Conservation (phyloP, 1,140 invertebrate genomes). For the Drosophila ogumai region DNA sequence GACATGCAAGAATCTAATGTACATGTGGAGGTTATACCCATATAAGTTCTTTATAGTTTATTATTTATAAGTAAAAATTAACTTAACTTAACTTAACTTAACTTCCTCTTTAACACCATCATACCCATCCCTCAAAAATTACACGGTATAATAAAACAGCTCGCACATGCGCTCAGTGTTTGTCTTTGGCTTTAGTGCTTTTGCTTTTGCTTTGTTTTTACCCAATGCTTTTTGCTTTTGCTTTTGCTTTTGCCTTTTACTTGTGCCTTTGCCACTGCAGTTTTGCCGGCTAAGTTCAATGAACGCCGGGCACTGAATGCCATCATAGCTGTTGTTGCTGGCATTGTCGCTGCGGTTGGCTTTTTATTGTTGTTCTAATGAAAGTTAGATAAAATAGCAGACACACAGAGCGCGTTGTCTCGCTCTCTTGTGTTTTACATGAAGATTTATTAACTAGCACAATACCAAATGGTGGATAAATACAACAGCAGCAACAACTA, state of each 20-base stretch:
- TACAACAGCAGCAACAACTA: conserved; percentile 21
- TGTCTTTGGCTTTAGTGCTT: conserved; percentile 29
- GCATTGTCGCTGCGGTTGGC: conserved; percentile 50
- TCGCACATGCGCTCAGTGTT: conserved; percentile 56
- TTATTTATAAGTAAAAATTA: neutral
- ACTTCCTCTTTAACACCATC: neutral
- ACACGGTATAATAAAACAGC: conserved; percentile 21
- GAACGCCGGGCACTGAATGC: conserved; percentile 68
- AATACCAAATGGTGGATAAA: conserved; percentile 54
- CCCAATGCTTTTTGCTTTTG: conserved; percentile 2
- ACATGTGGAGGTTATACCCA: fast-evolving
- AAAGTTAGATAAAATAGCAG: conserved; percentile 76
- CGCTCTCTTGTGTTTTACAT: conserved; percentile 48
- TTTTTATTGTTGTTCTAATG: conserved; percentile 68
- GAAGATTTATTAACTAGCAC: conserved; percentile 61
- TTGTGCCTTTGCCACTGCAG: conserved; percentile 53
- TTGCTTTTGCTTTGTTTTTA: conserved; percentile 9
- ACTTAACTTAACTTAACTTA: too few relatives aligned
- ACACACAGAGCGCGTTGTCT: conserved; percentile 24
- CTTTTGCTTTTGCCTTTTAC: conserved; percentile 24
- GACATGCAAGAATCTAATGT: too few relatives aligned
- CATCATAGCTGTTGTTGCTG: conserved; percentile 40
- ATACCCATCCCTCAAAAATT: neutral
- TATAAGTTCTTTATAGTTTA: neutral
- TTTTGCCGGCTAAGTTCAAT: conserved; percentile 76